Evolutionary conservation across 1,140 invertebrate species (phyloP).

Genomic region (Drosophila kanapiae): DNA sequence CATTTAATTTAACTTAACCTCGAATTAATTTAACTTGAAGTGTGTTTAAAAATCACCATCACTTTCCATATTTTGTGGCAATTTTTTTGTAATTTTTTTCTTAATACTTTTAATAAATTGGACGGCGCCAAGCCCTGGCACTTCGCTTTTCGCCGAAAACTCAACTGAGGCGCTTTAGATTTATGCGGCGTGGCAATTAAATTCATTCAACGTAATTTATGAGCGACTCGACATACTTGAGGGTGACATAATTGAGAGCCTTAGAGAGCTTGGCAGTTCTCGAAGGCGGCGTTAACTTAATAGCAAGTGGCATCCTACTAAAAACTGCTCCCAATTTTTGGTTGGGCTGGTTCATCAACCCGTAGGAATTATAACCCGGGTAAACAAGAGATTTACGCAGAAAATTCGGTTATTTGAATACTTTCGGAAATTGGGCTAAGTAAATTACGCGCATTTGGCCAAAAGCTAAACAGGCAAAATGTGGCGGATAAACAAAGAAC

Average conservation of each 20-base stretch:
- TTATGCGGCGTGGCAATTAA: conserved; percentile 78
- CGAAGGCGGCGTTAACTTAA: background rate
- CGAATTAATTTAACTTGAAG: background rate
- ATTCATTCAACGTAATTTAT: conserved; percentile 81
- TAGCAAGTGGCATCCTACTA: conserved; percentile 18
- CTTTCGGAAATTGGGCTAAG: conserved; percentile 67
- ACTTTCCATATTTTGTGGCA: conserved; percentile 4
- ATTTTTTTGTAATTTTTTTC: conserved; percentile 42
- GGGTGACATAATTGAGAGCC: conserved; percentile 76
- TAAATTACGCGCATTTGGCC: conserved; percentile 72
- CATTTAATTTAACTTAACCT: background rate
- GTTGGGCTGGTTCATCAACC: conserved; percentile 58
- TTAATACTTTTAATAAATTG: conserved; percentile 77
- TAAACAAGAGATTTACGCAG: conserved; percentile 57
- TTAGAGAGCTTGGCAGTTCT: conserved; percentile 15
- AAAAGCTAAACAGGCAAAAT: conserved; percentile 57
- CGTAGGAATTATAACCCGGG: conserved; percentile 31
- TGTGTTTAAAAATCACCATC: conserved; percentile 6
- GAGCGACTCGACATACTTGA: conserved; percentile 53
- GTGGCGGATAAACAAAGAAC: conserved; percentile 62
- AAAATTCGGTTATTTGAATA: conserved; percentile 45
- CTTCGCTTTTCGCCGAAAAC: conserved; percentile 72
- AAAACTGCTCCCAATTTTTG: background rate
- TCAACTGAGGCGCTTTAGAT: conserved; percentile 81
- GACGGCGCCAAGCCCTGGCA: conserved; percentile 71